Conservation (phyloP, 2,113 vertebrate genomes). For the Megaceryle torquata region DNA sequence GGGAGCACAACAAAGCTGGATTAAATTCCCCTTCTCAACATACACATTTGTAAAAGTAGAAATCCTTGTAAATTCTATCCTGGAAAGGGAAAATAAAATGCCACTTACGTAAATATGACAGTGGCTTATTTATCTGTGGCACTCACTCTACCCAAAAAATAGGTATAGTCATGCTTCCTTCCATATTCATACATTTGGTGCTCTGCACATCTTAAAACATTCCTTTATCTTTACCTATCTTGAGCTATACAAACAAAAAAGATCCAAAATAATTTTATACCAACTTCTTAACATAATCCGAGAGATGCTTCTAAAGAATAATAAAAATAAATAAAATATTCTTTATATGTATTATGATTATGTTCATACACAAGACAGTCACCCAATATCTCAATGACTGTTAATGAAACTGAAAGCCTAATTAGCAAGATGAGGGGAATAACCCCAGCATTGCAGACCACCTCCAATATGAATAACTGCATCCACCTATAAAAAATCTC, state of each 20-base stretch:
- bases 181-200: background rate
- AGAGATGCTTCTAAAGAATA: background rate
- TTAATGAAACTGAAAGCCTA: constrained; percentile 64
- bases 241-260: background rate
- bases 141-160: background rate
- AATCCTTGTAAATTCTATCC: background rate
- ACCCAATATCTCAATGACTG: constrained; percentile 19
- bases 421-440: constrained; percentile 64
- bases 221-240: background rate
- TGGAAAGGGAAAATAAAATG: background rate
- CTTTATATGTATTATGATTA: background rate
- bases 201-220: background rate
- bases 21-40: background rate
- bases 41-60: background rate
- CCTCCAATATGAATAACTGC: constrained; percentile 59
- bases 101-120: background rate
- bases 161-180: background rate
- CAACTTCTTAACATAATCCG: background rate
- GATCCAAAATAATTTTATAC: background rate
- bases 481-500: constrained; percentile 45
- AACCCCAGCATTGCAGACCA: constrained; percentile 32
- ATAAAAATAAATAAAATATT: background rate
- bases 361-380: background rate
- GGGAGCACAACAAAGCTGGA: background rate
- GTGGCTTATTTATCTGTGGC: background rate